Conservation (phyloP, 2,888 invertebrate species). For the Nowickia ferox region DNA sequence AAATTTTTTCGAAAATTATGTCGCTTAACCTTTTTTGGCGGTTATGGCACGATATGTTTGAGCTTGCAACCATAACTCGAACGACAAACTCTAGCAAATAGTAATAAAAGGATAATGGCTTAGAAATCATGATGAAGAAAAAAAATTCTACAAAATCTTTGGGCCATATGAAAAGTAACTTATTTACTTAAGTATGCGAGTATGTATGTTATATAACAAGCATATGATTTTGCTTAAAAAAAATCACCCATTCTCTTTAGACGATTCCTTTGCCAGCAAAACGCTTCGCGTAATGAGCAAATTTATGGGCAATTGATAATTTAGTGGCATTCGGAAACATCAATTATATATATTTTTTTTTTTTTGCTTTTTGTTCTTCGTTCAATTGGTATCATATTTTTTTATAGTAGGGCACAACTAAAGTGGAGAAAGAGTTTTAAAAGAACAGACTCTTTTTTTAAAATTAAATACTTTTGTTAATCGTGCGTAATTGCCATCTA, state of each 20-base stretch:
- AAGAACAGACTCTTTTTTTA: neutral
- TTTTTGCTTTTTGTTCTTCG: conserved; percentile 25
- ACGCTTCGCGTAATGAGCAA: conserved; percentile 81
- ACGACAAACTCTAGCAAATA: conserved; percentile 60
- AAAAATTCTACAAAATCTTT: conserved; percentile 1
- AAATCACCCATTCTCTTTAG: conserved; percentile 10
- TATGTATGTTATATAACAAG: neutral
- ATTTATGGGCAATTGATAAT: conserved; percentile 83
- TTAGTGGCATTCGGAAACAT: conserved; percentile 83
- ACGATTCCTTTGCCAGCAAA: conserved; percentile 50
- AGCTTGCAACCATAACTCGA: neutral
- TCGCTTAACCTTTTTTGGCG: no score
- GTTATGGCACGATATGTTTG: no score
- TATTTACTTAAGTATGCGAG: neutral
- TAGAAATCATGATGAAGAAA: neutral
- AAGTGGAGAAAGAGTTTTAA: conserved; percentile 3
- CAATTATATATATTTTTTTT: conserved; percentile 77
- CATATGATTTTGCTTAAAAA: neutral
- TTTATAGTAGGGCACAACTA: conserved; percentile 51
- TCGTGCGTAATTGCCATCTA: no score
- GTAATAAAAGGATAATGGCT: conserved; percentile 69
- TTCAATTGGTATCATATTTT: conserved; percentile 66
- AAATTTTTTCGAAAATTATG: no score
- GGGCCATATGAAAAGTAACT: conserved; percentile 1
- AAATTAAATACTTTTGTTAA: neutral